Percentiles rank a stretch among this genome's conserved stretches.
Evolutionary conservation across 1,140 invertebrate species (phyloP).

Genomic region (Penaeus vannamei): DNA sequence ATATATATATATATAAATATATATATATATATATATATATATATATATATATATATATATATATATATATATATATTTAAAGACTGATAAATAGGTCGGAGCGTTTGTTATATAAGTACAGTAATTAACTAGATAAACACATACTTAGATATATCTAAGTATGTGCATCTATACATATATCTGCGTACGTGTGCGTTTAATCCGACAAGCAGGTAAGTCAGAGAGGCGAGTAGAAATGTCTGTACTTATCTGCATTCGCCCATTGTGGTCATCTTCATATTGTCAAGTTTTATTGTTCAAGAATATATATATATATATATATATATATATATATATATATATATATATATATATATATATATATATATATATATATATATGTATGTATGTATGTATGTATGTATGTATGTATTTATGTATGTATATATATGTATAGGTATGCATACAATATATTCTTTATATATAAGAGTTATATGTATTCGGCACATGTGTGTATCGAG

Average conservation of each 20-base stretch:
- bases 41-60: too few species aligned
- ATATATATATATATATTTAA: too few species aligned
- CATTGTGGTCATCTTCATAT: too few species aligned
- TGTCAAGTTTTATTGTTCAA: too few species aligned
- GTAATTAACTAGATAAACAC: not conserved
- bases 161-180: not conserved
- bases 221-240: too few species aligned
- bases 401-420: not conserved
- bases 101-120: not conserved
- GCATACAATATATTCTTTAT: conserved; percentile 32
- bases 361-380: conserved; percentile 32
- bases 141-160: not conserved
- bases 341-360: conserved; percentile 42
- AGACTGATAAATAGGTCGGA: not conserved
- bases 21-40: too few species aligned
- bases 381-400: not conserved
- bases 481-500: conserved; percentile 11
- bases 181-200: not conserved
- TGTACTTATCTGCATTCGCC: too few species aligned
- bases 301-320: too few species aligned
- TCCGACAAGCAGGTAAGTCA: too few species aligned
- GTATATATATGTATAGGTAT: conserved; percentile 6
- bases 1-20: too few species aligned
- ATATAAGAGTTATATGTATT: conserved; percentile 34
- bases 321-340: conserved; percentile 37